These are phyloP conservation scores for Lithosia quadra DNA, from an alignment of 2,888 invertebrate species.

Conservation along the genomic window DNA sequence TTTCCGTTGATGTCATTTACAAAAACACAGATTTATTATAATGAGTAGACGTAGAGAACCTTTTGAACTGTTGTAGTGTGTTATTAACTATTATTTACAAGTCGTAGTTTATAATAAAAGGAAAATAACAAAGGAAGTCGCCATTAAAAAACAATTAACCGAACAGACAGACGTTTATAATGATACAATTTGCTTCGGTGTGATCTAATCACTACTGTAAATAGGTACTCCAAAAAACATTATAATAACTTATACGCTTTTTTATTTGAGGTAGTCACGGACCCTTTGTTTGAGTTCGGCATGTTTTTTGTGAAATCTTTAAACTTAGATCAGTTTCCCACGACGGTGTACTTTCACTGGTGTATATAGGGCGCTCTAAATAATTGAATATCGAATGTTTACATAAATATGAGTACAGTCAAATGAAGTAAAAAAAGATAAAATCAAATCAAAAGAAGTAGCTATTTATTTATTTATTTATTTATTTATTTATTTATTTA, in stretches of 20 bases:
- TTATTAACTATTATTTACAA: conserved; percentile 56
- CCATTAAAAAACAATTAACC: conserved; percentile 74
- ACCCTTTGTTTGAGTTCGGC: conserved; percentile 27
- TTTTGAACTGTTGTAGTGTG: conserved; percentile 49
- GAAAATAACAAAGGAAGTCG: conserved; percentile 63
- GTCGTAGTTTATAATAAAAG: conserved; percentile 58
- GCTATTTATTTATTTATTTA: too few species aligned
- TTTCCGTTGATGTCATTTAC: conserved; percentile 13
- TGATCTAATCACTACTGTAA: conserved; percentile 45
- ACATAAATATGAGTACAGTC: neutral
- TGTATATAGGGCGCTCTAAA: neutral
- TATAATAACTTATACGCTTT: conserved; percentile 20
- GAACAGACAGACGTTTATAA: conserved; percentile 51
- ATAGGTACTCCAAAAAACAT: conserved; percentile 33
- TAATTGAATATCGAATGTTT: neutral
- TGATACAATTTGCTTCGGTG: conserved; percentile 57
- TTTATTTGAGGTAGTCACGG: conserved; percentile 19
- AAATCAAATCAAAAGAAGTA: too few species aligned
- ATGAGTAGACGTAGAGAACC: conserved; percentile 42
- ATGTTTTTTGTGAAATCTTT: conserved; percentile 35
- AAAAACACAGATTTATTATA: conserved; percentile 38
- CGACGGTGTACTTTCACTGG: conserved; percentile 15
- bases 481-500: too few species aligned
- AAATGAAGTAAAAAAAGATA: too few species aligned
- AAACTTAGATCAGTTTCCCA: conserved; percentile 46